Evolutionary conservation across 2,888 invertebrate species (phyloP).

Genomic region (Mythimna impura): DNA sequence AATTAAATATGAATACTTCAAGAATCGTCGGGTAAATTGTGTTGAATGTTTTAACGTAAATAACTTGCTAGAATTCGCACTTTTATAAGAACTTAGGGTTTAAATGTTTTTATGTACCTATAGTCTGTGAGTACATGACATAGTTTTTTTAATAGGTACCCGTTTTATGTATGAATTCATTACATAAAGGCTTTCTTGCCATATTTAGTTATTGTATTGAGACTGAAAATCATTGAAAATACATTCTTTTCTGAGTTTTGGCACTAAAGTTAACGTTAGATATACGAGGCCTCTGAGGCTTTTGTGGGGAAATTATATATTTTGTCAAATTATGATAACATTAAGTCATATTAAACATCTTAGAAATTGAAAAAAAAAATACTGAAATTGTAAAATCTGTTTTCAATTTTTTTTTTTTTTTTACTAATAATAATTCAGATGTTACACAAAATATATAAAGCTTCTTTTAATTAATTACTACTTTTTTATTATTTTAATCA

Average conservation of each 20-base stretch:
- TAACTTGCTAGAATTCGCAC: conserved; percentile 54
- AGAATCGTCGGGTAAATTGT: conserved; percentile 28
- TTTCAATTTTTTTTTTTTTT: conserved; percentile 5
- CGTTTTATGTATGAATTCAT: conserved; percentile 38
- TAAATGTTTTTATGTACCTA: conserved; percentile 23
- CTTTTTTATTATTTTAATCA: conserved; percentile 60
- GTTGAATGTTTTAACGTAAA: conserved; percentile 14
- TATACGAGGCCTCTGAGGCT: conserved; percentile 28
- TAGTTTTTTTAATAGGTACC: conserved; percentile 36
- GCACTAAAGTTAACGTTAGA: conserved; percentile 28
- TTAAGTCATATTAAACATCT: neutral
- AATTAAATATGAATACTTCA: conserved; percentile 10
- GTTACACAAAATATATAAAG: conserved; percentile 27
- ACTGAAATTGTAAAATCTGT: neutral
- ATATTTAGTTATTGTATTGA: conserved; percentile 65
- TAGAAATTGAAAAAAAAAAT: conserved; percentile 1
- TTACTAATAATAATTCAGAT: conserved; percentile 2
- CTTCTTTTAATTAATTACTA: conserved; percentile 45
- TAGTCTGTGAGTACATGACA: conserved; percentile 62
- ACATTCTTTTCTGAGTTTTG: conserved; percentile 45
- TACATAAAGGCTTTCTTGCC: conserved; percentile 69
- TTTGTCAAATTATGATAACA: conserved; percentile 32
- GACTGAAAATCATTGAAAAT: conserved; percentile 66
- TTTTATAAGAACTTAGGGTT: conserved; percentile 56
- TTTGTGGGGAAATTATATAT: conserved; percentile 10